These are phyloP conservation scores for Sturnus vulgaris DNA, from an alignment of 2,113 vertebrate genomes.

Conservation along the genomic window DNA sequence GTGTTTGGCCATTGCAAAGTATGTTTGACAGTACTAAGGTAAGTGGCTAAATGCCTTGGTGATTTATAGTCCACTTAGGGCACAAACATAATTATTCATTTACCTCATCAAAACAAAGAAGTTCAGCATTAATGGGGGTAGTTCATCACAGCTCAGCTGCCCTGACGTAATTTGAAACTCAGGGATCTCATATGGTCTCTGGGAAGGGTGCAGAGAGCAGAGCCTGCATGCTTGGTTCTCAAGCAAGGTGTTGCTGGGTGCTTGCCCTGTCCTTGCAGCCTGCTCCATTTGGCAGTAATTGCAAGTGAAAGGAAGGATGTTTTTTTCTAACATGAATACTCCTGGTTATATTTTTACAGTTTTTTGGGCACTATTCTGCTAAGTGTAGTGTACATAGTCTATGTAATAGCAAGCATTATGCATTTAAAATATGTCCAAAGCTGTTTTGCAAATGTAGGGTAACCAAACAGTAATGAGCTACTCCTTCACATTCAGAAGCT, in stretches of 20 bases:
- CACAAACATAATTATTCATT: not conserved
- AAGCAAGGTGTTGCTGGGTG: fast-evolving
- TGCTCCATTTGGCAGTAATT: not conserved
- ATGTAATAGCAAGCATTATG: not conserved
- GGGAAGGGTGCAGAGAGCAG: not conserved
- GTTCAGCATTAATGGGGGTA: not conserved
- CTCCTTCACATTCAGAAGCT: not conserved
- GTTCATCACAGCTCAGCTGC: not conserved
- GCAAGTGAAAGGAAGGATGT: not conserved
- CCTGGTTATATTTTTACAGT: not conserved
- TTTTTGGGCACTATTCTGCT: not conserved
- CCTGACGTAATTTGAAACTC: not conserved
- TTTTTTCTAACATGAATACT: not conserved
- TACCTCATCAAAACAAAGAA: conserved; percentile 6
- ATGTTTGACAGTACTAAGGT: conserved; percentile 1
- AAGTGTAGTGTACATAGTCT: not conserved
- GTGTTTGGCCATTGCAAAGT: conserved; percentile 14
- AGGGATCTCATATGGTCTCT: not conserved
- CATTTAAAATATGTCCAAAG: not conserved
- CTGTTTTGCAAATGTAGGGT: not conserved
- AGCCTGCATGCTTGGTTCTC: not conserved
- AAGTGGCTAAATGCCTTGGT: not conserved
- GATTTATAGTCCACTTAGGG: conserved; percentile 12
- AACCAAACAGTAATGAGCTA: not conserved
- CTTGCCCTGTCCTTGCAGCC: not conserved